Base-by-base conservation (phyloP, 2,888 invertebrate species). In the Neoaliturus tenellus region DNA sequence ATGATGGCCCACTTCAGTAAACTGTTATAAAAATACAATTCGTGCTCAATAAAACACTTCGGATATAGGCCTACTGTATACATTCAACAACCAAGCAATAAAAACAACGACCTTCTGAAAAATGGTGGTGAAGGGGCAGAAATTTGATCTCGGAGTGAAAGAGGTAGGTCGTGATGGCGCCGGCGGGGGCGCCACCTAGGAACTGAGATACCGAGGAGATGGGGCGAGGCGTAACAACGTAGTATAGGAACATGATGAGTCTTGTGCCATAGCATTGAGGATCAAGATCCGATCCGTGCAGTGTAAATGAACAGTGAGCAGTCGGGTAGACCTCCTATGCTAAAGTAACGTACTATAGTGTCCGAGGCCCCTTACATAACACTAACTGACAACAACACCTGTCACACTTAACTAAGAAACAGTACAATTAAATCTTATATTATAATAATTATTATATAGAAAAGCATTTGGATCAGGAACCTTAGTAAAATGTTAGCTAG, bases 381-480 rank as follows among this genome's bases (percentile, higher is more conserved):
- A 41, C 28, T 75, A 62, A 75, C 71, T 35, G n/a, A 71, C 73
- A 78, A 55, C 55, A 78, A 78, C 55, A 85, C 85, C 85, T 86
- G 86, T 44, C 86, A 86, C 86, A 86, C 86, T 84, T 86, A 86
- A 85, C 86, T 86, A 86, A 85, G 85, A 86, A 85, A 85, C 86
- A 85, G 85, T 85, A 86, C 85, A 86, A 86, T 86, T 86, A 86
- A 85, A 86, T 85, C 82, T 84, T 82, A 73, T 85, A 86, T 86
- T 51, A 81, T 85, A 84, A 84, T 85, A 85, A 86, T 85, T 84
- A 85, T 85, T 88, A 89, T 89, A 89, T 89, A 89, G 86, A 89
- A 89, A 89, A 89, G 89, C 89, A 88, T 87, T 89, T 88, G 89
- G 89, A 89, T 89, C 89, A 90, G 90, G 90, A 90, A 90, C 90